Conservation (phyloP, 2,888 invertebrate species). For the Buathra laborator region DNA sequence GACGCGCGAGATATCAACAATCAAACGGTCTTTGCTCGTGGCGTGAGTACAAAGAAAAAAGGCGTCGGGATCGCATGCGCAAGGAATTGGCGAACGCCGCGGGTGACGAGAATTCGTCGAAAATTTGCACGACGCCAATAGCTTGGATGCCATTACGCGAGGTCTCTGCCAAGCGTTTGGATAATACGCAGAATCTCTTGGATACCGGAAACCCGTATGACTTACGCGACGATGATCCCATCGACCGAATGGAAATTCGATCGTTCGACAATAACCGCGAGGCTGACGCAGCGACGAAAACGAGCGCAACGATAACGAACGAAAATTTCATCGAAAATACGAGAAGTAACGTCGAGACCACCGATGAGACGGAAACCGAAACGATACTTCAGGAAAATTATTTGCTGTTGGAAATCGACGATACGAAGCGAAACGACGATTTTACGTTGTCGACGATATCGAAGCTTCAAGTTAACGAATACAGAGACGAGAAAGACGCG, state of each 20-base stretch:
- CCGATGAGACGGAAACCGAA: conserved; percentile 71
- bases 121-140: conserved; percentile 67
- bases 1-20: conserved; percentile 70
- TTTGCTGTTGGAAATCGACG: conserved; percentile 70
- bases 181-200: conserved; percentile 70
- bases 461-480: conserved; percentile 67
- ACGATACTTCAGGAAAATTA: conserved; percentile 81
- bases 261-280: conserved; percentile 16
- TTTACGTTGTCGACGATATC: conserved; percentile 58
- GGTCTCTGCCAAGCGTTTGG: conserved; percentile 62
- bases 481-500: conserved; percentile 35
- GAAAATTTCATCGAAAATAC: conserved; percentile 42
- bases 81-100: conserved; percentile 64
- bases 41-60: conserved; percentile 81
- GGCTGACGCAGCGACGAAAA: conserved; percentile 7
- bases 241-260: not conserved
- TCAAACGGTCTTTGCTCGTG: conserved; percentile 79
- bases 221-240: not conserved
- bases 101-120: conserved; percentile 78
- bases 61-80: conserved; percentile 74
- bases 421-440: not conserved
- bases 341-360: conserved; percentile 25
- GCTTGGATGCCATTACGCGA: conserved; percentile 79
- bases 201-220: not conserved
- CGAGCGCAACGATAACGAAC: conserved; percentile 43